phyloP scores from a whole-genome alignment of 2,797 vertebrate genomes.

The Salarias fasciatus region DNA sequence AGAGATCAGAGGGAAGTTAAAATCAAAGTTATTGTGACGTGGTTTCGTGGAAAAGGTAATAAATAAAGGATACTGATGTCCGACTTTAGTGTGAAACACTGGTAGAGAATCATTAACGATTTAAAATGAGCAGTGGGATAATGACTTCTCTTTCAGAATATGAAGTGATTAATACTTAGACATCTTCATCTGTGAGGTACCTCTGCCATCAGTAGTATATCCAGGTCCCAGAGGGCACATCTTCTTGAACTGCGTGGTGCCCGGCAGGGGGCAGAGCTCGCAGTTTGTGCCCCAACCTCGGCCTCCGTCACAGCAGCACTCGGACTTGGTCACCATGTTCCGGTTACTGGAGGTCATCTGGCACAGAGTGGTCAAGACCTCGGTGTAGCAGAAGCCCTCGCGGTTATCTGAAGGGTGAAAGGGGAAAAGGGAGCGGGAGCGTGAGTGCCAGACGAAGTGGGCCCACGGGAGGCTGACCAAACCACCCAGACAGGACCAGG shows the following conservation, averaged over 20 bases:
- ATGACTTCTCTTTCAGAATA: not conserved
- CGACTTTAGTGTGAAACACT: not conserved
- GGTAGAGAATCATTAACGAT: not conserved
- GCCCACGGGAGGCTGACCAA: slow-evolving; percentile 36
- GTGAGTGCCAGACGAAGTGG: slow-evolving; percentile 27
- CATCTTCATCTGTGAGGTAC: slow-evolving; percentile 69
- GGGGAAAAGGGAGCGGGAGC: slow-evolving; percentile 3
- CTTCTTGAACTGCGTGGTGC: slow-evolving; percentile 94
- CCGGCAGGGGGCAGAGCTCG: slow-evolving; percentile 94
- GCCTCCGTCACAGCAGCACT: slow-evolving; percentile 96
- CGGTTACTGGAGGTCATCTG: slow-evolving; percentile 95
- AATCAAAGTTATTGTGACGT: not conserved
- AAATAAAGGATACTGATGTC: too few species aligned
- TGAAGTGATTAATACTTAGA: not conserved
- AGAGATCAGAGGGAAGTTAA: not conserved
- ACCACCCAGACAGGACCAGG: slow-evolving; percentile 62
- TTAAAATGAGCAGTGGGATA: not conserved
- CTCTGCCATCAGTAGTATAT: slow-evolving; percentile 92
- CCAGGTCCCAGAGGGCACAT: slow-evolving; percentile 95
- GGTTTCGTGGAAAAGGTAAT: not conserved
- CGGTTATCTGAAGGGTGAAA: slow-evolving; percentile 87
- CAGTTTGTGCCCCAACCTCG: slow-evolving; percentile 95
- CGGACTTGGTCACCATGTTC: slow-evolving; percentile 93
- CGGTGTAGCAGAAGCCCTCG: slow-evolving; percentile 95
- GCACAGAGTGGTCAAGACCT: slow-evolving; percentile 96